phyloP scores from a whole-genome alignment of 2,888 invertebrate genomes.

The Metopia argyrocephala region DNA sequence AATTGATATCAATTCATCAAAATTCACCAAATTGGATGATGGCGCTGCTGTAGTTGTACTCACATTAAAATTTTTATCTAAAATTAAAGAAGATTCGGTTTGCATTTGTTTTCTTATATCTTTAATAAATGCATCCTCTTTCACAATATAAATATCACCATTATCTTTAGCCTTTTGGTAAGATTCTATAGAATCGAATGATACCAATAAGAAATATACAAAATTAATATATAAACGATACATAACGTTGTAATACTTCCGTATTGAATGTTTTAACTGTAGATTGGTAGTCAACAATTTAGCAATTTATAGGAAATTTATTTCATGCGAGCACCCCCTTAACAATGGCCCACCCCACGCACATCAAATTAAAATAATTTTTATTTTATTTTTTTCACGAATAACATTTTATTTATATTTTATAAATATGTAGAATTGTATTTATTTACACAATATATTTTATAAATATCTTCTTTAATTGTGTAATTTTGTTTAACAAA shows the following conservation, averaged over 20 bases:
- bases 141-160: conserved; percentile 71
- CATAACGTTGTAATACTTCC: background rate
- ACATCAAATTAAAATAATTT: conserved; percentile 7
- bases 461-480: conserved; percentile 23
- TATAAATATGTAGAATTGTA: background rate
- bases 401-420: background rate
- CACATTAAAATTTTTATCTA: background rate
- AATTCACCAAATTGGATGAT: conserved; percentile 70
- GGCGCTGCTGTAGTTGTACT: background rate
- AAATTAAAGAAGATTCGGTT: conserved; percentile 9
- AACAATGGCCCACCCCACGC: conserved; percentile 28
- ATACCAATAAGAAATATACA: background rate
- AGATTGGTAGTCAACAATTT: background rate
- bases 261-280: background rate
- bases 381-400: background rate
- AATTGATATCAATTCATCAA: conserved; percentile 77
- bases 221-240: conserved; percentile 15
- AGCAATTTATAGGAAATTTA: background rate
- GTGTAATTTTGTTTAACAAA: conserved; percentile 29
- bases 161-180: conserved; percentile 69
- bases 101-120: conserved; percentile 50
- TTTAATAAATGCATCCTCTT: conserved; percentile 66
- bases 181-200: background rate
- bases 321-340: no score
- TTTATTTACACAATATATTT: conserved; percentile 18